Conservation (phyloP, 2,113 vertebrate species). For the Psammodynastes pulverulentus region DNA sequence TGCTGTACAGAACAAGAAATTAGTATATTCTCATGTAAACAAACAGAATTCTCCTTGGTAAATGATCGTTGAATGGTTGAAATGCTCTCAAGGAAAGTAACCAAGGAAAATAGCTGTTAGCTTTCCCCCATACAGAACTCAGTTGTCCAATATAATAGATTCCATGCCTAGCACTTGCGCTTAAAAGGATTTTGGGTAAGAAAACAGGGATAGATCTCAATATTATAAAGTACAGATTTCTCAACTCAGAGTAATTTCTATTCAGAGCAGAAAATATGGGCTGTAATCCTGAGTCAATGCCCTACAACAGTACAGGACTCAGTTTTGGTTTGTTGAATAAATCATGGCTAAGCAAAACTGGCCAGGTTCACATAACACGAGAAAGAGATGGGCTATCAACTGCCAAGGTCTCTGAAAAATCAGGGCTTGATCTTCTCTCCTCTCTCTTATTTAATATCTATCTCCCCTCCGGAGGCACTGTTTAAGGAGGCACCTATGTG, state of each 20-base stretch:
- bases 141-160: not conserved
- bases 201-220: not conserved
- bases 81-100: not conserved
- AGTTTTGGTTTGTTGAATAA: not conserved
- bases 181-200: not conserved
- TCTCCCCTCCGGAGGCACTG: not conserved
- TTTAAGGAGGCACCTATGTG: not conserved
- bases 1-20: not conserved
- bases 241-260: not conserved
- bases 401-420: not conserved
- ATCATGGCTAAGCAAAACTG: not conserved
- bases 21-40: not conserved
- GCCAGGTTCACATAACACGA: not conserved
- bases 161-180: not conserved
- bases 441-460: not conserved
- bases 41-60: not conserved
- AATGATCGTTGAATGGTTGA: not conserved
- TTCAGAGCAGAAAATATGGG: not conserved
- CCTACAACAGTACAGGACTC: not conserved
- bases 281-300: too few species aligned
- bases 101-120: not conserved
- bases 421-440: not conserved
- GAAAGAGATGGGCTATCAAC: not conserved
- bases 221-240: not conserved
- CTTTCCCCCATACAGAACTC: not conserved